Percentiles rank a stretch among this genome's conserved stretches.
Evolutionary conservation across 2,113 vertebrate genomes (phyloP).

Genomic region (Orthonyx spaldingii): DNA sequence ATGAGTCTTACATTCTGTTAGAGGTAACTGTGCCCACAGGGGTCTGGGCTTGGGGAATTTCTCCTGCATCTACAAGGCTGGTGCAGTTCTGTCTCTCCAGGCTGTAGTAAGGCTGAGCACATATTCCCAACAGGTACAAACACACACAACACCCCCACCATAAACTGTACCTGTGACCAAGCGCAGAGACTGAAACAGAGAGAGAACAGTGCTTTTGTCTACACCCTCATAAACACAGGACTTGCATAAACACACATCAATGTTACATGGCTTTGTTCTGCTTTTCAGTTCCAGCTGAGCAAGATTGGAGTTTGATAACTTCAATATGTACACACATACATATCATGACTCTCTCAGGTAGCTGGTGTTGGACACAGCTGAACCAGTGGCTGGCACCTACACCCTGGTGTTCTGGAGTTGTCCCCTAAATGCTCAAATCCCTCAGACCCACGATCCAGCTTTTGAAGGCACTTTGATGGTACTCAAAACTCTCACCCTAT

Average conservation of each 20-base stretch:
- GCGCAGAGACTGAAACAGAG: neutral
- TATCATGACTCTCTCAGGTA: neutral
- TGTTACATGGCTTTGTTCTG: neutral
- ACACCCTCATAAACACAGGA: neutral
- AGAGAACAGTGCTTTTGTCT: neutral
- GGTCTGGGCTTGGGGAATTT: neutral
- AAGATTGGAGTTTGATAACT: neutral
- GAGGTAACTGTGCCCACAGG: neutral
- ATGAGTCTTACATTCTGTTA: neutral
- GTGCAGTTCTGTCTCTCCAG: neutral
- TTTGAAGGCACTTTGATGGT: neutral
- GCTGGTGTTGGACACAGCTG: accelerated
- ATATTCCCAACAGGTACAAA: neutral
- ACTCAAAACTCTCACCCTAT: neutral
- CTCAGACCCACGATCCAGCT: neutral
- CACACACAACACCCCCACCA: neutral
- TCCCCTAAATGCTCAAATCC: neutral
- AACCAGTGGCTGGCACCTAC: neutral
- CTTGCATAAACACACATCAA: neutral
- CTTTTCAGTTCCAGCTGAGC: neutral
- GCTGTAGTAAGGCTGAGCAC: neutral
- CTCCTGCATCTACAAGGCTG: accelerated
- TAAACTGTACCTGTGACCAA: neutral
- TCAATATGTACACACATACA: too few species aligned
- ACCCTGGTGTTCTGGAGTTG: neutral